phyloP scores from a whole-genome alignment of 1,140 invertebrate genomes.

The Himalopsyche phryganea region DNA sequence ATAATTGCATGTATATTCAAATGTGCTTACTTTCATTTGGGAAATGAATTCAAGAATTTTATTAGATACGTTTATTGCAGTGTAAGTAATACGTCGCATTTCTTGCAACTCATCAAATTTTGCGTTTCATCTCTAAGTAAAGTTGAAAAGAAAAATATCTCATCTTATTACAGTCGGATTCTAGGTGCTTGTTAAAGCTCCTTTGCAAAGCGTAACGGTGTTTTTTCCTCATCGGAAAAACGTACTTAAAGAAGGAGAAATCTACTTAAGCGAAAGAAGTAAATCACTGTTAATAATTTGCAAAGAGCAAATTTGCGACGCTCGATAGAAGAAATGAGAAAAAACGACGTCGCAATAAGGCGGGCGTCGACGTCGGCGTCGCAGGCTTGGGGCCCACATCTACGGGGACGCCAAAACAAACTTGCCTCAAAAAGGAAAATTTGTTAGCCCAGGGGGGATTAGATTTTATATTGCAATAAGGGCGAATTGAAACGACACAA shows the following conservation, averaged over 20 bases:
- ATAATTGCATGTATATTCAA: too few species aligned
- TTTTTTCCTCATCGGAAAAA: constrained; percentile 4
- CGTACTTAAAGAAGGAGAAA: constrained; percentile 4
- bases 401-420: constrained; percentile 7
- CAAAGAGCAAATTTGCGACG: constrained; percentile 20
- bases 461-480: constrained; percentile 15
- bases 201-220: background rate
- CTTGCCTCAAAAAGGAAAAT: constrained; percentile 5
- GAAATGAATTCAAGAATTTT: too few species aligned
- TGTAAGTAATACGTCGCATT: too few species aligned
- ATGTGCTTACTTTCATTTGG: too few species aligned
- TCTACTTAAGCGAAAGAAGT: constrained; percentile 8
- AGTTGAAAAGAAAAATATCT: constrained; percentile 1
- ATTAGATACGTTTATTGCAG: too few species aligned
- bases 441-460: constrained; percentile 6
- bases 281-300: constrained; percentile 27
- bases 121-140: background rate
- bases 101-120: too few species aligned
- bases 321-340: constrained; percentile 10
- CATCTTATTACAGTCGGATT: background rate
- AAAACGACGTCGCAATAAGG: constrained; percentile 4
- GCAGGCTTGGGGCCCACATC: background rate
- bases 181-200: background rate
- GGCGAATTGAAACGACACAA: background rate
- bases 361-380: background rate